A percentile compares a stretch with the other conserved stretches of the same genome.
Evolutionary conservation across 2,888 invertebrate species (phyloP).

Genomic region (Pseudococcus jackbeardsleyi): DNA sequence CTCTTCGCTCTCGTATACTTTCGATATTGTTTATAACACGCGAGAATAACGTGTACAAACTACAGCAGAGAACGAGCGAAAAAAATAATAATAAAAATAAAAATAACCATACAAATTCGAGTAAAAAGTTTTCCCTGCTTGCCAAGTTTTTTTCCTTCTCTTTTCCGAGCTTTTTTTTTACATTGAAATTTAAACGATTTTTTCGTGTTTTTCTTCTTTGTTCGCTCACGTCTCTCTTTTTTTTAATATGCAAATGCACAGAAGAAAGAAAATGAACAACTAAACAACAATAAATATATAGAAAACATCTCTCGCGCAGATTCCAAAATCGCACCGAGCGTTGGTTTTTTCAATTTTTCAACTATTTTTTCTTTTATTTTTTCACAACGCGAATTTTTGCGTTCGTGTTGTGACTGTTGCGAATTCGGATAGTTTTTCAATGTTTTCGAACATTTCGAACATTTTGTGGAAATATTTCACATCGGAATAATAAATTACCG

Average conservation of each 20-base stretch:
- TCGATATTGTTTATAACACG: conserved; percentile 43
- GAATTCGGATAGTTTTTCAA: no score
- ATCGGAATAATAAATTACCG: no score
- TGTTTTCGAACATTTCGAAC: no score
- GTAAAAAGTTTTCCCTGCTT: conserved; percentile 11
- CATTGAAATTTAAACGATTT: conserved; percentile 55
- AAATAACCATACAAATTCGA: conserved; percentile 45
- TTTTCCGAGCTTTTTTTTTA: neutral
- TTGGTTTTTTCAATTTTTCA: conserved; percentile 22
- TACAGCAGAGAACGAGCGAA: neutral
- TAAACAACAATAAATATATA: conserved; percentile 35
- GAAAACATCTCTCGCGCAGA: neutral
- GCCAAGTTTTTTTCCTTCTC: neutral
- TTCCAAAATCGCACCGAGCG: neutral
- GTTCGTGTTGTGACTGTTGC: no score
- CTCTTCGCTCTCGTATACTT: neutral
- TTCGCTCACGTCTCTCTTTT: neutral
- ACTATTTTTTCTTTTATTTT: neutral
- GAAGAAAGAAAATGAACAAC: conserved; percentile 36
- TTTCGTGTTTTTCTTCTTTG: neutral
- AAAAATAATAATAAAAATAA: conserved; percentile 32
- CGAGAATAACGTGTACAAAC: neutral
- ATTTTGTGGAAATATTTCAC: no score
- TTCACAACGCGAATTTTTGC: no score
- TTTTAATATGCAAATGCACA: conserved; percentile 28